phyloP scores from a whole-genome alignment of 2,888 invertebrate genomes.

The Eupithecia tripunctaria region DNA sequence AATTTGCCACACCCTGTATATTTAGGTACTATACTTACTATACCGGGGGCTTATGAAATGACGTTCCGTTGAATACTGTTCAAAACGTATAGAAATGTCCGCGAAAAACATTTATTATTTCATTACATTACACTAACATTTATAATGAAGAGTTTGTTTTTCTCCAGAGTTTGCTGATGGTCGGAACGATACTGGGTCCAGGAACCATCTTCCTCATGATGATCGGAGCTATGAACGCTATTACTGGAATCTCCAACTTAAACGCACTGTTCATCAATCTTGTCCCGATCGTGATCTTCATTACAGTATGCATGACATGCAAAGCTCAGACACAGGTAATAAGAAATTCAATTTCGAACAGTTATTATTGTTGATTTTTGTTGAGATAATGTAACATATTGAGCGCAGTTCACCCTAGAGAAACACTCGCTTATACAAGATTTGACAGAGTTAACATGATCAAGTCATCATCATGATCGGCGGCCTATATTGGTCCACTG shows the following conservation, averaged over 20 bases:
- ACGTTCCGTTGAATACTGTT: too few relatives aligned
- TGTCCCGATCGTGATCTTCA: slow-evolving; percentile 87
- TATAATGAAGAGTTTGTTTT: too few relatives aligned
- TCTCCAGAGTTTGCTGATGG: slow-evolving; percentile 85
- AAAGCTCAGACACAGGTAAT: slow-evolving; percentile 88
- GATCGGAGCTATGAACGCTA: slow-evolving; percentile 91
- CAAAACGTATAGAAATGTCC: too few relatives aligned
- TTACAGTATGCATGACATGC: slow-evolving; percentile 87
- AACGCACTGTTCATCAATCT: slow-evolving; percentile 87
- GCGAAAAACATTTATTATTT: too few relatives aligned
- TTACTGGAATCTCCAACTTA: slow-evolving; percentile 89
- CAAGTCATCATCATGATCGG: too few relatives aligned
- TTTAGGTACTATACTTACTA: too few relatives aligned
- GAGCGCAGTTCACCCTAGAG: not conserved
- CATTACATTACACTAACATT: too few relatives aligned
- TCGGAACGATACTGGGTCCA: slow-evolving; percentile 92
- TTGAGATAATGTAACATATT: not conserved
- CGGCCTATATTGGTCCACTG: too few relatives aligned
- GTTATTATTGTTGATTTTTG: not conserved
- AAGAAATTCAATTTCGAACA: not conserved
- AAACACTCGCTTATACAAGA: too few relatives aligned
- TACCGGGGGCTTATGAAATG: too few relatives aligned
- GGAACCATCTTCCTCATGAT: slow-evolving; percentile 93
- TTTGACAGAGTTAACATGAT: too few relatives aligned
- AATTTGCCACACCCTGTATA: too few relatives aligned